Base-by-base conservation (phyloP, 2,888 invertebrate genomes). In the Criorhina ranunculi region DNA sequence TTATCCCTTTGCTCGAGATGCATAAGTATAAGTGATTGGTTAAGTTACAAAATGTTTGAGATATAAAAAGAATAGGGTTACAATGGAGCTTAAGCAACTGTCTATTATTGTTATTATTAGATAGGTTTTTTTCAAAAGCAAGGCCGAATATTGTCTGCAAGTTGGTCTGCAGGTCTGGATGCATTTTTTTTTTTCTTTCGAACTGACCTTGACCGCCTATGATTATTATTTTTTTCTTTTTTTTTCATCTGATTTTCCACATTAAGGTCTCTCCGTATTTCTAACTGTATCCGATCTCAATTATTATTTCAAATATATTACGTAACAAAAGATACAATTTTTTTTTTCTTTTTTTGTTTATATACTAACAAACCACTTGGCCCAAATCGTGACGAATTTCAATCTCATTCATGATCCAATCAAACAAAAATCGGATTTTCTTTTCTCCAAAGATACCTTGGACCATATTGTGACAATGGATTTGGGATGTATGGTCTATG, bases 151-250 rank as follows among this genome's bases (percentile, higher is more conserved):
- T 73, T 67, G 72, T 67, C 75, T 60, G 59, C 60, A 49, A 37
- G 8, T 59, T n/a, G 17, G 49, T 12, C 70, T 83, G 62, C 76
- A 51, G 60, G 76, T 77, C 44, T 67, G 73, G 83, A 83, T 83
- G 79, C 79, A 79, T 55, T 79, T 77, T 49, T 40, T 49, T n/a
- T 12, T 49, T 5, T 35, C 7, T 51, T 69, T 17, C 33, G 53
- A 77, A 57, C 29, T 79, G 83, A 79, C 83, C 83, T 83, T 83
- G 83, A 83, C 83, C 73, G 67, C 69, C 73, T 83, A 70, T 62
- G 44, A 55, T 78, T 33, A 31, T 64, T 40, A 53, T 67, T 75
- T 46, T 60, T 49, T 62, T 72, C 66, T 67, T 75, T 46, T 60
- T 49, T 62, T 72, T 72, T 40, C 46, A 53, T 57, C n/a, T 31